These are phyloP conservation scores for Trichacis sp. DNA, from an alignment of 2,888 invertebrate species.

Conservation along the genomic window DNA sequence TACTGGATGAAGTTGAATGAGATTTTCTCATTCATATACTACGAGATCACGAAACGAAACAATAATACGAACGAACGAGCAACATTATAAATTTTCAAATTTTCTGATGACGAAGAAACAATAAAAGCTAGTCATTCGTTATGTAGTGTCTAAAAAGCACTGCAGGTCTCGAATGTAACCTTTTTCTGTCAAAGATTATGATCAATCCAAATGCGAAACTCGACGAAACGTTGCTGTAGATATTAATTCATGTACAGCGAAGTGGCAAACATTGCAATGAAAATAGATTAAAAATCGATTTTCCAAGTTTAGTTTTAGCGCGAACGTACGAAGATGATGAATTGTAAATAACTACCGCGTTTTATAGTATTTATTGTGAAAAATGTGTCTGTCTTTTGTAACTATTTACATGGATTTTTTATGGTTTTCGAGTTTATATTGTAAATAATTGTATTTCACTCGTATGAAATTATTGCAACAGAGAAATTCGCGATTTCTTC, in stretches of 20 bases:
- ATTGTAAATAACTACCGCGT: background rate
- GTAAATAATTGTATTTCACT: background rate
- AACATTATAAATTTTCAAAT: too few relatives aligned
- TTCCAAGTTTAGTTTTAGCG: background rate
- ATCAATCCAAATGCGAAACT: background rate
- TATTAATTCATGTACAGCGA: background rate
- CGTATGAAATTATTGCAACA: background rate
- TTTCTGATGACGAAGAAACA: too few relatives aligned
- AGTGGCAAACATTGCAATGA: background rate
- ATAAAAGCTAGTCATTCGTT: constrained; percentile 45
- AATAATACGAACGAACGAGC: too few relatives aligned
- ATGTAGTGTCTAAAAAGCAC: constrained; percentile 27
- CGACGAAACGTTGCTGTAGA: background rate
- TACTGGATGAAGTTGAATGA: too few relatives aligned
- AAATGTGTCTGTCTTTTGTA: background rate
- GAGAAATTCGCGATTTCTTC: background rate
- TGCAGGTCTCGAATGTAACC: background rate
- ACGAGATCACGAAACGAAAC: too few relatives aligned
- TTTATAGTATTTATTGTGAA: background rate
- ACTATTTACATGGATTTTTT: background rate
- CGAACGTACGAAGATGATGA: background rate
- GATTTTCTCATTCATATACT: too few relatives aligned
- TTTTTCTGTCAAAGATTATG: background rate
- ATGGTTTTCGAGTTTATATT: background rate
- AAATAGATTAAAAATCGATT: background rate